Evolutionary conservation across 2,113 vertebrate species (phyloP), one percentile per base, ranked within the genome.

Genomic region (Macquaria ambigua): DNA sequence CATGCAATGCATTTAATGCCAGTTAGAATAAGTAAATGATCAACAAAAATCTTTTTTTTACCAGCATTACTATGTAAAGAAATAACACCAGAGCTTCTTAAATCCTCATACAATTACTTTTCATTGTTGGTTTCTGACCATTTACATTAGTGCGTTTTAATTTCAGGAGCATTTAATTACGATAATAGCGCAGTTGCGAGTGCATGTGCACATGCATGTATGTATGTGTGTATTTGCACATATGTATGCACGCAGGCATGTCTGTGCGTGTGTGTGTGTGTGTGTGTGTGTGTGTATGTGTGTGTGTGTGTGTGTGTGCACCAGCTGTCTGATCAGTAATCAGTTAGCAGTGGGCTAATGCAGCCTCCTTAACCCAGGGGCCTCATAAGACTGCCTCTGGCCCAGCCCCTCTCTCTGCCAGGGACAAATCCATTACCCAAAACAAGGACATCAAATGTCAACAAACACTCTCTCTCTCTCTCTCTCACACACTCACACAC

Each of bases 281-380:
- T 81, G 64, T 3, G 31, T 34, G 43, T 14, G 43, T 87, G 37
- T 79, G 50, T 74, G 41, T 58, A 37, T 68, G 50, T 83, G 71
- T 69, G 56, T 70, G 61, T 79, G 81, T 62, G 58, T 86, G 75
- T 81, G 72, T 77, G 75, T 56, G 73, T 31, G 73, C 87, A 91
- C 88, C 93, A 93, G 89, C 93, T 94, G 93, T 93, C 86, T 91
- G 92, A 92, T 93, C 85, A 86, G 87, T 95, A 93, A 95, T 95
- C 94, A 93, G 90, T 93, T 94, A 94, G 92, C 91, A 90, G 92
- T 90, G 90, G 92, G 90, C 93, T 94, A 93, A 94, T 93, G 91
- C 93, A 85, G 88, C 90, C 92, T 94, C 90, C 93, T 94, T 94
- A 94, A 94, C 94, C 93, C 93, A 94, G 84, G 93, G 93, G 93